A percentile compares a stretch with the other conserved stretches of the same genome.
Conservation (phyloP, 37 sponge, comb jelly and placozoan genomes). For the Corticium candelabrum region DNA sequence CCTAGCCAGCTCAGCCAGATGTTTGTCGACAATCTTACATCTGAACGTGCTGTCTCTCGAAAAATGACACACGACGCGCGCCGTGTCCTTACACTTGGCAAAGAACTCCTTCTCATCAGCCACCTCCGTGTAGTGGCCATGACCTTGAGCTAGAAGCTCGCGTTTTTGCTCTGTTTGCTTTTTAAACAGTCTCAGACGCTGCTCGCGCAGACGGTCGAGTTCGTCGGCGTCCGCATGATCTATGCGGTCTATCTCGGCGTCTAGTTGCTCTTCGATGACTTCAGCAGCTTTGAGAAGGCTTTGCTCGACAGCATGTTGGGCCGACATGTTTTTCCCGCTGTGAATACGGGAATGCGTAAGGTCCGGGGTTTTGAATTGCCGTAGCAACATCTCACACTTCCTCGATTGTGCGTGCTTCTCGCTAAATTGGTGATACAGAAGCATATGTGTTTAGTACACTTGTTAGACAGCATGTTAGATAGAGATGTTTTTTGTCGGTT, state of each 20-base stretch:
- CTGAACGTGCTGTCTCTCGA: constrained; percentile 75
- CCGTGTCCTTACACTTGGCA: constrained; percentile 75
- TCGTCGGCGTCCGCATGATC: constrained; percentile 78
- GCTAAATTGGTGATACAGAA: too few relatives aligned
- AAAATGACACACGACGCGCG: constrained; percentile 87
- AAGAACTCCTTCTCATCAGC: constrained; percentile 93
- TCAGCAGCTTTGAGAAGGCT: constrained; percentile 49
- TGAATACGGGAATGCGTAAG: too few relatives aligned
- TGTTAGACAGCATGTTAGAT: too few relatives aligned
- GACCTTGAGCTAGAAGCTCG: constrained; percentile 72
- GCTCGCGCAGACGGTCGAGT: constrained; percentile 54
- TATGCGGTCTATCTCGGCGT: constrained; percentile 71
- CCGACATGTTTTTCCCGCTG: not conserved
- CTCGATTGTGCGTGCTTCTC: too few relatives aligned
- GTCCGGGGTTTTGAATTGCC: too few relatives aligned
- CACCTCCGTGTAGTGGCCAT: constrained; percentile 78
- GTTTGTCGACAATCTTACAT: constrained; percentile 98
- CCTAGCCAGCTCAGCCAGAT: constrained; percentile 70
- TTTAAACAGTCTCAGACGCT: constrained; percentile 60
- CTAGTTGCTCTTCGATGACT: constrained; percentile 63
- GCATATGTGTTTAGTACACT: too few relatives aligned
- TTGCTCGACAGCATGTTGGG: constrained; percentile 29
- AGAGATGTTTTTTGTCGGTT: too few relatives aligned
- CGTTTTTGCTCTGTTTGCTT: constrained; percentile 62
- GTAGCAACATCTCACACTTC: too few relatives aligned